Evolutionary conservation across 1,140 invertebrate genomes (phyloP).

Genomic region (Mamestra configurata): DNA sequence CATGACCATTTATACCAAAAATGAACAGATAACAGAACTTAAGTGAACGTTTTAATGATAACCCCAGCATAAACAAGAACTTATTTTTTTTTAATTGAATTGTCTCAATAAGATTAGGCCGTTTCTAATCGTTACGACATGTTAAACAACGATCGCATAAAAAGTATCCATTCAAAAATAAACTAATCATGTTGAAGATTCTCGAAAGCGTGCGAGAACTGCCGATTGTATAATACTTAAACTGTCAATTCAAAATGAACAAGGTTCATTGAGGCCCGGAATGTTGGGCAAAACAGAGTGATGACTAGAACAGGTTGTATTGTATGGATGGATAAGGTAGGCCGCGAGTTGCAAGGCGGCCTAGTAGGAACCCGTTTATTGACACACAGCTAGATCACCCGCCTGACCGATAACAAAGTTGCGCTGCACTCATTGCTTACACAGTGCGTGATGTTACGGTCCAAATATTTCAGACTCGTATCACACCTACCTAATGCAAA

Average conservation of each 20-base stretch:
- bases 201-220: conserved; percentile 40
- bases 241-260: conserved; percentile 38
- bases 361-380: conserved; percentile 51
- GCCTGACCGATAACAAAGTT: conserved; percentile 51
- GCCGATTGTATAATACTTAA: conserved; percentile 35
- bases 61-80: not conserved
- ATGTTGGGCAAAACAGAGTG: conserved; percentile 30
- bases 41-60: conserved; percentile 6
- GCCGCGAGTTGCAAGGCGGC: conserved; percentile 12
- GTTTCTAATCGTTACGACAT: conserved; percentile 9
- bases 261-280: conserved; percentile 16
- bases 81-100: not conserved
- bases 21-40: not conserved
- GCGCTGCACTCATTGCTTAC: conserved; percentile 40
- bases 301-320: conserved; percentile 45
- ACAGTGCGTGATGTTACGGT: conserved; percentile 42
- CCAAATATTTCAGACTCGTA: conserved; percentile 43
- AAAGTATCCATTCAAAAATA: conserved; percentile 18
- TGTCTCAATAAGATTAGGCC: not conserved
- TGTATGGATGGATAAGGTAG: conserved; percentile 33
- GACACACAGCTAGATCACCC: conserved; percentile 22
- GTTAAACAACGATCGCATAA: conserved; percentile 24
- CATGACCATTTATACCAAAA: conserved; percentile 14
- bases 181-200: conserved; percentile 38
- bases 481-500: conserved; percentile 27